Base-by-base conservation (phyloP, 2,113 vertebrate species). In the Nothocercus julius region DNA sequence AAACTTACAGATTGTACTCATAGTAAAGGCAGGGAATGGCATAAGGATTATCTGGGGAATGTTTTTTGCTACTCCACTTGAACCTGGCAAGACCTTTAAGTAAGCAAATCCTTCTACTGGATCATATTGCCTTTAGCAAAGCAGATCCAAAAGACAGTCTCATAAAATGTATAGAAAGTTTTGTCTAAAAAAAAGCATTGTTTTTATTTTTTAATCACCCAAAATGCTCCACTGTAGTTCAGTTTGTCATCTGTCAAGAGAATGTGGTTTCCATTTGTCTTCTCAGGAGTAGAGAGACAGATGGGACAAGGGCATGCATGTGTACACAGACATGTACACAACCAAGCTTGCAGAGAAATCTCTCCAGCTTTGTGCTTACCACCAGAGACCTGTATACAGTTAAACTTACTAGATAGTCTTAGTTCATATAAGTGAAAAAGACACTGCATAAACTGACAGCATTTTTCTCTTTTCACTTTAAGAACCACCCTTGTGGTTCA, bases 381-480 rank as follows among this genome's bases (percentile, higher is more conserved):
- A 82, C 77, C 7, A 79, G 94, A 72, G 82, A 69, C 49, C 75
- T 84, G 40, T 82, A 84, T n/a, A 59, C 10, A 6, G 32, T 64
- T 82, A 84, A 88, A 89, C 69, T 93, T 93, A 76, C 73, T 90
- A 84, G 76, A 90, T 51, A 81, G 49, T 44, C 62, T 92, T 77
- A 92, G 56, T 74, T 13, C 58, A 36, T 93, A 25, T 86, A 93
- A 96, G 44, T 86, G 62, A 76, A 96, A 96, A 86, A 93, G 61
- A 72, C 80, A 54, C 76, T 82, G n/a, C 38, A 68, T 53, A 68
- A 90, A 90, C 82, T 83, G 82, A 62, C 92, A 93, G 25, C 51
- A 94, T 88, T 94, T 86, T 94, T 92, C 87, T 93, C 68, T 63
- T 86, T 88, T 90, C 38, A 32, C 68, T 88, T 81, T 73, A 74